Percentiles rank a stretch among this genome's conserved stretches.
Evolutionary conservation across 2,888 invertebrate species (phyloP).

Genomic region (Conops quadrifasciatus): DNA sequence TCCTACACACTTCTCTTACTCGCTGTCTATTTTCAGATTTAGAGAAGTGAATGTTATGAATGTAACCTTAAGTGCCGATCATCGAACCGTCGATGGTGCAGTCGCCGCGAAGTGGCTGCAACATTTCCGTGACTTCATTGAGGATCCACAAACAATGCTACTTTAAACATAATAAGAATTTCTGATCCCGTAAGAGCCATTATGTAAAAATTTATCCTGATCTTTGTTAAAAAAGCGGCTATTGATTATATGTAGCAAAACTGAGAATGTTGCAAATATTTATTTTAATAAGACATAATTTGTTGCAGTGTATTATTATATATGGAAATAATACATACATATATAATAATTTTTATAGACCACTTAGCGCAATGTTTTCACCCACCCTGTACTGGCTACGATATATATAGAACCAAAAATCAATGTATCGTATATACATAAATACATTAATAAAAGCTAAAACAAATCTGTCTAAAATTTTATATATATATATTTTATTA

Average conservation of each 20-base stretch:
- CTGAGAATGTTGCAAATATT: neutral
- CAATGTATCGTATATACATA: conserved; percentile 23
- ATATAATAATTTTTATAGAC: no score
- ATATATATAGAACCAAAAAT: conserved; percentile 2
- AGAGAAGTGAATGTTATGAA: conserved; percentile 79
- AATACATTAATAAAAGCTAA: conserved; percentile 21
- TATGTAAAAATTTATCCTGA: neutral
- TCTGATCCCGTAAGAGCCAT: no score
- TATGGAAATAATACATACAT: conserved; percentile 12
- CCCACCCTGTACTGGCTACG: conserved; percentile 11
- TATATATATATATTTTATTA: conserved; percentile 24
- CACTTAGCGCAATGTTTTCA: no score
- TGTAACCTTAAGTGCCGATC: conserved; percentile 96
- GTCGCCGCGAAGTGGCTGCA: conserved; percentile 96
- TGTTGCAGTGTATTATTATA: neutral
- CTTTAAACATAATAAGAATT: conserved; percentile 69
- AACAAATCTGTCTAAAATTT: conserved; percentile 30
- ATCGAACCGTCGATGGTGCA: conserved; percentile 97
- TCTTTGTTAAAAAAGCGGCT: conserved; percentile 18
- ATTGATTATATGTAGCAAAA: conserved; percentile 2
- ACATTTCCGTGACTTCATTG: conserved; percentile 86
- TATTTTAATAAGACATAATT: neutral
- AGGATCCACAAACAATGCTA: conserved; percentile 94
- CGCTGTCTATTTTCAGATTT: conserved; percentile 68
- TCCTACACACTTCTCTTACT: no score